Conservation (phyloP, 2,113 vertebrate genomes). For the Pituophis catenifer region DNA sequence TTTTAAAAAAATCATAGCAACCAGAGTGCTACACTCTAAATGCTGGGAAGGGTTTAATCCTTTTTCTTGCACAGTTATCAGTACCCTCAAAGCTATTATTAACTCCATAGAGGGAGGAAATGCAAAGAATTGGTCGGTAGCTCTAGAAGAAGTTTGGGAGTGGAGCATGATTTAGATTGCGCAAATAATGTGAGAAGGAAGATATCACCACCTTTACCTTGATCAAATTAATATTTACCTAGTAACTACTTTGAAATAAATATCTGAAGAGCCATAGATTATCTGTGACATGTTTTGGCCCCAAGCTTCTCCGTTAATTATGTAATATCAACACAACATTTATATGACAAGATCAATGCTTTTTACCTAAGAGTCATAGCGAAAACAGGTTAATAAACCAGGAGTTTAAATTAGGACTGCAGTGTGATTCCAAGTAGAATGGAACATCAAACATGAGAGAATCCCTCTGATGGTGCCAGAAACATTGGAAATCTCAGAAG, state of each 20-base stretch:
- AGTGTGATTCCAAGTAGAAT: not conserved
- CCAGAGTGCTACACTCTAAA: not conserved
- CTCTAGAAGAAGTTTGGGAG: not conserved
- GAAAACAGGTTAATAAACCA: not conserved
- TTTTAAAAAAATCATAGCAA: not conserved
- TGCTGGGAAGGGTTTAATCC: not conserved
- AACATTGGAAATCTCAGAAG: not conserved
- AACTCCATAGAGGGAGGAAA: not conserved
- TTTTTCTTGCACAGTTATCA: not conserved
- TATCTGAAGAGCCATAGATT: not conserved
- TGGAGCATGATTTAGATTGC: not conserved
- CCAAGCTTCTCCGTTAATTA: not conserved
- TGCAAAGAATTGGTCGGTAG: not conserved
- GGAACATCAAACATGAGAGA: not conserved
- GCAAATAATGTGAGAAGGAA: not conserved
- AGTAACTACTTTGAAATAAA: not conserved
- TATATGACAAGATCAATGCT: not conserved
- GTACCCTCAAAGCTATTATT: not conserved
- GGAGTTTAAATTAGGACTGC: not conserved
- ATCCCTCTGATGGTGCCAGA: not conserved
- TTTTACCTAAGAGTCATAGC: not conserved
- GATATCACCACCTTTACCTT: not conserved
- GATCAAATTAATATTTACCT: not conserved
- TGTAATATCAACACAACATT: not conserved
- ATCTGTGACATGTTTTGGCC: not conserved